These are phyloP conservation scores for Poecilia latipinna DNA, from an alignment of 2,113 vertebrate genomes.

Conservation along the genomic window DNA sequence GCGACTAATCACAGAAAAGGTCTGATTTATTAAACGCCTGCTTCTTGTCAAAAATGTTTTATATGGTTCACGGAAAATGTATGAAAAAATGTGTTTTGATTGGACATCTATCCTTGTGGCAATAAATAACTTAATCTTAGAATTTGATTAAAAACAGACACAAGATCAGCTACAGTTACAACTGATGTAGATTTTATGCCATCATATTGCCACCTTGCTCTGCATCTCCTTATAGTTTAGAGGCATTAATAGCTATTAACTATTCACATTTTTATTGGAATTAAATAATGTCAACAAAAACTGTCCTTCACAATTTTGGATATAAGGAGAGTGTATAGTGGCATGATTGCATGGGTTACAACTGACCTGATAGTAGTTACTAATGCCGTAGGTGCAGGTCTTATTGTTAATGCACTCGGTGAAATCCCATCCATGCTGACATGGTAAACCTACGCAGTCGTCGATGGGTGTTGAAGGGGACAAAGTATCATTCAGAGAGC, in stretches of 20 bases:
- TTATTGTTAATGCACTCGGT: constrained; percentile 79
- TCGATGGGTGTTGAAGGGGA: fast-evolving
- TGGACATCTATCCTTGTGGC: neutral
- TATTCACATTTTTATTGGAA: too few relatives aligned
- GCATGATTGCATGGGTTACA: neutral
- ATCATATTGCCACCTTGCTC: neutral
- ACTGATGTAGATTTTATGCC: too few relatives aligned
- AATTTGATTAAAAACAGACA: neutral
- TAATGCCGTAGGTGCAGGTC: constrained; percentile 87
- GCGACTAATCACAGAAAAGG: constrained; percentile 76
- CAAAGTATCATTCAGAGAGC: constrained; percentile 85
- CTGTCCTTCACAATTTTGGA: neutral
- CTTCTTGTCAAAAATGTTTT: neutral
- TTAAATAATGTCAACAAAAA: too few relatives aligned
- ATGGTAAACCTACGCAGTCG: constrained; percentile 82
- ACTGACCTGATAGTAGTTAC: constrained; percentile 92
- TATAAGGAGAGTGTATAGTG: neutral
- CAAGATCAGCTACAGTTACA: neutral
- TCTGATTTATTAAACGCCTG: neutral
- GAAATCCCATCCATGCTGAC: constrained; percentile 91
- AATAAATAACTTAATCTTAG: neutral
- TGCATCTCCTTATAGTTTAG: neutral
- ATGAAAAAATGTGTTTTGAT: too few relatives aligned
- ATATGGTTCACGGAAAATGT: too few relatives aligned
- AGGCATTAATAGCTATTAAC: too few relatives aligned